Conservation (phyloP, 2,113 vertebrate genomes). For the Ctenodactylus gundi region DNA sequence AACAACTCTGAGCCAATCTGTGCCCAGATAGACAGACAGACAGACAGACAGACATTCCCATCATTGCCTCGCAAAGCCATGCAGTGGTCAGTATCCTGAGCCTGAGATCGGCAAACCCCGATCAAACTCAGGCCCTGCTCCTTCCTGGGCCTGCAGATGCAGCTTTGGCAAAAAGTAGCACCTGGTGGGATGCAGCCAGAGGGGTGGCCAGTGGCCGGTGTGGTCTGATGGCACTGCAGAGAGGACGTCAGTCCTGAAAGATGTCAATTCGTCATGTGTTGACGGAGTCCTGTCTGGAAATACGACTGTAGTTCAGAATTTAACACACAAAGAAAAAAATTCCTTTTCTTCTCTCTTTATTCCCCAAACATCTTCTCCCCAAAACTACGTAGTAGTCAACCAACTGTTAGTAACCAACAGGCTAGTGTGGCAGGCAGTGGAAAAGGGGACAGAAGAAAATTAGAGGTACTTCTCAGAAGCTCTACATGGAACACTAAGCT, state of each 20-base stretch:
- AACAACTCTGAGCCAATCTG: too few relatives aligned
- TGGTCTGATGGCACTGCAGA: too few relatives aligned
- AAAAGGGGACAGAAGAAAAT: not conserved
- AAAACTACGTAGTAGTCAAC: not conserved
- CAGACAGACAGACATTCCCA: too few relatives aligned
- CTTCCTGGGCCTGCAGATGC: not conserved
- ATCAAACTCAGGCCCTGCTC: too few relatives aligned
- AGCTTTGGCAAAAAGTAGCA: not conserved
- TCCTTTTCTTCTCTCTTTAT: not conserved
- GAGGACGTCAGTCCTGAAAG: not conserved
- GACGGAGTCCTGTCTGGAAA: not conserved
- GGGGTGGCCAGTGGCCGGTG: not conserved
- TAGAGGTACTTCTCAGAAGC: not conserved
- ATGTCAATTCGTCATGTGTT: too few relatives aligned
- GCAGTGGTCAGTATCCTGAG: not conserved
- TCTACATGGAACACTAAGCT: not conserved
- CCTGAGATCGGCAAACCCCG: not conserved
- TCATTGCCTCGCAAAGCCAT: not conserved
- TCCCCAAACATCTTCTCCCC: not conserved
- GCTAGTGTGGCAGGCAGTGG: fast-evolving
- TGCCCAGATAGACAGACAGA: too few relatives aligned
- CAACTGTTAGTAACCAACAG: not conserved
- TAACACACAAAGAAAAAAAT: not conserved
- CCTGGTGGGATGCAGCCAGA: fast-evolving
- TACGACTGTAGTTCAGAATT: not conserved